These are phyloP conservation scores for Pyralis farinalis DNA, from an alignment of 2,888 invertebrate species.

Conservation along the genomic window DNA sequence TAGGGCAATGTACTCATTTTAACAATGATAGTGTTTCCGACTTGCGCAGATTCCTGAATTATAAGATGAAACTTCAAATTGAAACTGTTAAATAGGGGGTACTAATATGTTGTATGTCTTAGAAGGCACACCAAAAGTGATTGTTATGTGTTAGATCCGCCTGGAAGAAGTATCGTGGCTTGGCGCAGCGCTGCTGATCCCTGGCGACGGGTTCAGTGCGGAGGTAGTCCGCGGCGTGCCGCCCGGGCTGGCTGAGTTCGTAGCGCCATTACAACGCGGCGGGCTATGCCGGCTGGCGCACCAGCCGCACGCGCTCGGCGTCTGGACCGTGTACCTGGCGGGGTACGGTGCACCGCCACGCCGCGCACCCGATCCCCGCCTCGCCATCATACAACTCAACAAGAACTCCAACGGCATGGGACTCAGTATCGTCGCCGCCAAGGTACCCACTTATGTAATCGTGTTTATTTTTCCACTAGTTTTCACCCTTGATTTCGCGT, in stretches of 20 bases:
- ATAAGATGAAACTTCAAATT: too few species aligned
- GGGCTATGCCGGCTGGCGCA: conserved; percentile 94
- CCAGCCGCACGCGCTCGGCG: conserved; percentile 94
- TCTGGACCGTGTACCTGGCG: conserved; percentile 97
- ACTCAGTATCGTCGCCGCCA: conserved; percentile 97
- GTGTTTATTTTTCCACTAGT: too few species aligned
- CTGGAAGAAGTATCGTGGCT: conserved; percentile 96
- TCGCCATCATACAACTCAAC: conserved; percentile 93
- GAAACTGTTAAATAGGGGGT: too few species aligned
- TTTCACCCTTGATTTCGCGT: too few species aligned
- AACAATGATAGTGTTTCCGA: too few species aligned
- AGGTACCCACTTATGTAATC: conserved; percentile 1
- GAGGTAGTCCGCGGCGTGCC: conserved; percentile 97
- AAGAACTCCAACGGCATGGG: conserved; percentile 99
- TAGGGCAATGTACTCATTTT: too few species aligned
- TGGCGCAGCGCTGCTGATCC: conserved; percentile 94
- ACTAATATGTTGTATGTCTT: too few species aligned
- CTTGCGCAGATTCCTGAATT: too few species aligned
- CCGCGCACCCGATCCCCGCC: conserved; percentile 84
- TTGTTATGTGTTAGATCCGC: conserved; percentile 79
- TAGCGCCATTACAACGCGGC: conserved; percentile 90
- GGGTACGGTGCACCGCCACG: conserved; percentile 83
- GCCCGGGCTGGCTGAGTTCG: conserved; percentile 93
- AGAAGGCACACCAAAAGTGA: too few species aligned
- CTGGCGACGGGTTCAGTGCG: conserved; percentile 98